A percentile compares a stretch with the other conserved stretches of the same genome.
Evolutionary conservation across 2,113 vertebrate genomes (phyloP).

Genomic region (Lasiurus cinereus): DNA sequence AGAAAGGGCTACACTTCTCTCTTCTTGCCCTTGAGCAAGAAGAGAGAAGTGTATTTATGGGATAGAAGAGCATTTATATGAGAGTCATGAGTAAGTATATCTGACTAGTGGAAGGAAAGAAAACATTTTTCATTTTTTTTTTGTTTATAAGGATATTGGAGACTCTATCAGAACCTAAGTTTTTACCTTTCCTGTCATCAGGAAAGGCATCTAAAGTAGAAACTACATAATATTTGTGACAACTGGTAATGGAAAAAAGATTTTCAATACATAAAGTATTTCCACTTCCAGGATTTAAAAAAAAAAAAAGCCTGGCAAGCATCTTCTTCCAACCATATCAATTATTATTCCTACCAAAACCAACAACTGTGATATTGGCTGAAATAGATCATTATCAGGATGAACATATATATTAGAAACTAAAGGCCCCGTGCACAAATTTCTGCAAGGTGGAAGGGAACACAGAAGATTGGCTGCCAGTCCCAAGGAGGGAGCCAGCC

Average conservation of each 20-base stretch:
- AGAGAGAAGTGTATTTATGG: background rate
- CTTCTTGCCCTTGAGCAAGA: constrained; percentile 21
- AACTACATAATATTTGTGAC: constrained; percentile 7
- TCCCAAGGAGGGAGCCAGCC: too few species aligned
- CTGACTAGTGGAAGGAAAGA: background rate
- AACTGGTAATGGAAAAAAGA: constrained; percentile 15
- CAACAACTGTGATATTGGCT: background rate
- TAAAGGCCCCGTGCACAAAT: too few species aligned
- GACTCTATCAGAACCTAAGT: background rate
- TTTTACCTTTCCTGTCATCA: constrained; percentile 32
- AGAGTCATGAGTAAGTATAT: background rate
- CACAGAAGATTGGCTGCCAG: too few species aligned
- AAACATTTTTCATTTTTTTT: background rate
- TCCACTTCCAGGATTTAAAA: constrained; percentile 30
- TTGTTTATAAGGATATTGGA: constrained; percentile 1
- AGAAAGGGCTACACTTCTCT: constrained; percentile 17
- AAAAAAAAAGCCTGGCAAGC: constrained; percentile 11
- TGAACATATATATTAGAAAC: background rate
- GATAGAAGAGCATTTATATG: background rate
- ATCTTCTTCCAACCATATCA: background rate
- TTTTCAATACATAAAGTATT: background rate
- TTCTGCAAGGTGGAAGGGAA: too few species aligned
- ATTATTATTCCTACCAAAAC: constrained; percentile 11
- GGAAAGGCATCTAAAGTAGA: constrained; percentile 34
- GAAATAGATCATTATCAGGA: background rate